Evolutionary conservation across 64 coral and sea anemone species (phyloP).

Genomic region (Porites lutea): DNA sequence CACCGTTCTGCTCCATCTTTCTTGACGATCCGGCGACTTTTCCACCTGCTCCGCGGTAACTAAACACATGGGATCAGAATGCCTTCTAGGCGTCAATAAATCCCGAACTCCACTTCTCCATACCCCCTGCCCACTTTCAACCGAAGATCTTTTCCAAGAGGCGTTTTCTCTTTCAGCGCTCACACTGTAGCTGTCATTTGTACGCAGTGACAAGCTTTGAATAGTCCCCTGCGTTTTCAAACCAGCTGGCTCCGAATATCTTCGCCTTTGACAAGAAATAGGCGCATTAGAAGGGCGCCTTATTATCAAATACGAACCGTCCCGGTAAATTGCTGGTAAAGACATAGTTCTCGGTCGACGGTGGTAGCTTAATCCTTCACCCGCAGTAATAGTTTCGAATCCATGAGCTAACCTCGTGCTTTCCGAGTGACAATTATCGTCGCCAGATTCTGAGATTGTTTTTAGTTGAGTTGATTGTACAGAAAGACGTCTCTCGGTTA

Average conservation of each 20-base stretch:
- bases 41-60: background rate
- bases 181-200: constrained; percentile 6
- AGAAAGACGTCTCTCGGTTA: constrained; percentile 23
- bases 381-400: background rate
- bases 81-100: background rate
- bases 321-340: constrained; percentile 38
- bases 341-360: constrained; percentile 43
- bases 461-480: constrained; percentile 28
- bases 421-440: background rate
- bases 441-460: constrained; percentile 34
- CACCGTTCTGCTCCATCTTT: background rate
- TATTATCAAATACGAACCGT: constrained; percentile 47
- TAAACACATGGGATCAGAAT: constrained; percentile 39
- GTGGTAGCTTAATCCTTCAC: background rate
- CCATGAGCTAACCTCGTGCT: background rate
- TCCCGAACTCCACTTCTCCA: background rate
- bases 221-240: constrained; percentile 10
- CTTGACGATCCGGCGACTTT: background rate
- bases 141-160: constrained; percentile 9
- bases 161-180: constrained; percentile 39
- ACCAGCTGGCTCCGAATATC: constrained; percentile 46
- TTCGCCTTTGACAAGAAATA: constrained; percentile 19
- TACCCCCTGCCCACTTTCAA: background rate
- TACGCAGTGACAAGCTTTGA: constrained; percentile 32
- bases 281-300: background rate